Evolutionary conservation across 2,888 invertebrate species (phyloP).

Genomic region (Drosophila eohydei): DNA sequence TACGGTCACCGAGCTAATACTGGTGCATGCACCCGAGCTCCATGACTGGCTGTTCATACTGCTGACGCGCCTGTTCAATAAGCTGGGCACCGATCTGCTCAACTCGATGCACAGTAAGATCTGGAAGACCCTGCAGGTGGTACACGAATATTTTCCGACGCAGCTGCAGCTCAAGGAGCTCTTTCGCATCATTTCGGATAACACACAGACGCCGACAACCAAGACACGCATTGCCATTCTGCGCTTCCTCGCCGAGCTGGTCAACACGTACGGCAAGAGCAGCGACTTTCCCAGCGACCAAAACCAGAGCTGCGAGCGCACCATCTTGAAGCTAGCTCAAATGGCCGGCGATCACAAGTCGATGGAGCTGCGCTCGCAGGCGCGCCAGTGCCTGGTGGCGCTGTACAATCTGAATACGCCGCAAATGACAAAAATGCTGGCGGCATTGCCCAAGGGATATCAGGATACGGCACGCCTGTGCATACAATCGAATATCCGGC

Average conservation of each 20-base stretch:
- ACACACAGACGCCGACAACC: constrained; percentile 95
- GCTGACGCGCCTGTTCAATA: constrained; percentile 93
- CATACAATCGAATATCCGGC: constrained; percentile 90
- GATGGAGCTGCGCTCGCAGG: constrained; percentile 89
- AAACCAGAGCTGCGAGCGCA: constrained; percentile 86
- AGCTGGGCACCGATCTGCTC: constrained; percentile 95
- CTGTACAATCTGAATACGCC: constrained; percentile 96
- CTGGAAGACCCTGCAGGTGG: constrained; percentile 92
- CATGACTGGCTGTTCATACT: constrained; percentile 97
- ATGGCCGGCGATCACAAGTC: constrained; percentile 90
- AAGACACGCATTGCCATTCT: constrained; percentile 92
- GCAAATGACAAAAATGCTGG: constrained; percentile 93
- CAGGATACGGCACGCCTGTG: constrained; percentile 90
- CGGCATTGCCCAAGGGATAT: constrained; percentile 90
- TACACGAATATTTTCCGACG: constrained; percentile 89
- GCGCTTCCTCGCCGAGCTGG: constrained; percentile 89
- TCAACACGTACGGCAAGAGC: constrained; percentile 87
- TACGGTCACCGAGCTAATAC: constrained; percentile 94
- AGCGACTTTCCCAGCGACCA: constrained; percentile 84
- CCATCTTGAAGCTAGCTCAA: constrained; percentile 90
- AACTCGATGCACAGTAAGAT: constrained; percentile 97
- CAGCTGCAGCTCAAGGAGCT: constrained; percentile 89
- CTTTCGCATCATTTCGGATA: constrained; percentile 93
- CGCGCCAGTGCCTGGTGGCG: constrained; percentile 90
- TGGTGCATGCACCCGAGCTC: constrained; percentile 93